Evolutionary conservation across 2,113 vertebrate species (phyloP), one percentile per base, ranked within the genome.

Genomic region (Rhynchomys soricoides): DNA sequence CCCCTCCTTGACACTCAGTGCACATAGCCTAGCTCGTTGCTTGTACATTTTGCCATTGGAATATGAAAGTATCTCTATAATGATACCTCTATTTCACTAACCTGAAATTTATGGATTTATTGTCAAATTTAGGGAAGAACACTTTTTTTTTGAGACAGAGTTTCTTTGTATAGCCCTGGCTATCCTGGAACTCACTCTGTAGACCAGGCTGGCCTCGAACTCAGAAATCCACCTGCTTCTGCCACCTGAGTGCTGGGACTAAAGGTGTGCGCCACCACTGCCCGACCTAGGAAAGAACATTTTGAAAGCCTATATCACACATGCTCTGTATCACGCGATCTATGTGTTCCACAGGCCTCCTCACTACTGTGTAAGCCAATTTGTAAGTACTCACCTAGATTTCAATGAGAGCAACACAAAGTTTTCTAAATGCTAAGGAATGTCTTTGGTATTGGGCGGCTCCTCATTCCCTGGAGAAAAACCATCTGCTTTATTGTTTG

Each of bases 401-500:
- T 45, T 45, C 40, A 13, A 6, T 45, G 73, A 45, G 73, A 75
- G 24, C 40, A 75, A 45, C 40, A 75, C 22, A 45, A 26, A 45
- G 8, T 75, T 9, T 71, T 26, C n/a, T 85, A 91, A 93, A 70
- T 5, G n/a, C 16, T 10, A 37, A 45, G 7, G 52, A 89, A 74
- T 37, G 81, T 9, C 68, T 50, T 75, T 71, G 57, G 31, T 55
- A 26, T n/a, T 75, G n/a, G n/a, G 40, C 31, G 34, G 37, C 34
- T 81, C 52, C 40, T 70, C 73, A 34, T 37, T 71, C 74, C 74
- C 34, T 19, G 64, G 50, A 87, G 91, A 93, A 92, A 91, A 91
- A 24, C 8, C 4, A 15, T 89, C 45, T 85, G 74, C 57, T 31
- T 73, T 40, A 90, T 87, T 71, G 40, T 57, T 95, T 43, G 59